A percentile compares a stretch with the other conserved stretches of the same genome.
These are phyloP conservation scores for Pseudomyrmex concolor DNA, from an alignment of 1,140 invertebrate genomes.

Conservation along the genomic window DNA sequence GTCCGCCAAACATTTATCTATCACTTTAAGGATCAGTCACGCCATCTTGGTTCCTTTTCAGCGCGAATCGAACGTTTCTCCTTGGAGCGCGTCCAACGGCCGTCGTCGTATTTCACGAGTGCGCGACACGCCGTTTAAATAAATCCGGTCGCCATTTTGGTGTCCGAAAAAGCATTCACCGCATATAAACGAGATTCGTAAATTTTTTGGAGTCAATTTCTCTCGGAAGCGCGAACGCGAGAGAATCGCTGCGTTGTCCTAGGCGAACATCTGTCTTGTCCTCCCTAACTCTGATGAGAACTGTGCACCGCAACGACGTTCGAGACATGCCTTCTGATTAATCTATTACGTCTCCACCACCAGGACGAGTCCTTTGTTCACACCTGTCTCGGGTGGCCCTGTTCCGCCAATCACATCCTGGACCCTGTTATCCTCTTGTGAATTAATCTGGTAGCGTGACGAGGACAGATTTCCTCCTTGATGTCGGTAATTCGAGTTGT, in stretches of 20 bases:
- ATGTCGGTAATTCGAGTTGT: conserved; percentile 32
- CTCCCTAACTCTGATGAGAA: conserved; percentile 39
- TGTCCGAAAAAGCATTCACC: conserved; percentile 51
- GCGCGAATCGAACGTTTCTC: conserved; percentile 48
- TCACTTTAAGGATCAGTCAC: conserved; percentile 59
- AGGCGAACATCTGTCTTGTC: conserved; percentile 4
- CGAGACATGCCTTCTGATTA: conserved; percentile 67
- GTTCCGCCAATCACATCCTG: conserved; percentile 63
- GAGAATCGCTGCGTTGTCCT: background rate
- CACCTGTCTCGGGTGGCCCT: conserved; percentile 53
- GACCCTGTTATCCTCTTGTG: conserved; percentile 50
- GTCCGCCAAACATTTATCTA: conserved; percentile 58
- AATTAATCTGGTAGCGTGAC: conserved; percentile 63
- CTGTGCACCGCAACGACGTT: conserved; percentile 51
- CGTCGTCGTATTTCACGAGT: conserved; percentile 52
- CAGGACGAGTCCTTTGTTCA: conserved; percentile 58
- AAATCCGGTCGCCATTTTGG: conserved; percentile 49
- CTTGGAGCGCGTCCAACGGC: conserved; percentile 43
- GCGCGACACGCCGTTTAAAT: conserved; percentile 56
- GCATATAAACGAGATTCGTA: conserved; percentile 49
- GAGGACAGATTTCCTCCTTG: conserved; percentile 41
- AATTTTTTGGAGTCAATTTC: conserved; percentile 56
- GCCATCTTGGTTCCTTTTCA: conserved; percentile 59
- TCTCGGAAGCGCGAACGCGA: conserved; percentile 17
- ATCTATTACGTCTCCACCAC: conserved; percentile 64